Percentiles rank a stretch among this genome's conserved stretches.
Evolutionary conservation across 2,888 invertebrate species (phyloP).

Genomic region (Hemithea aestivaria): DNA sequence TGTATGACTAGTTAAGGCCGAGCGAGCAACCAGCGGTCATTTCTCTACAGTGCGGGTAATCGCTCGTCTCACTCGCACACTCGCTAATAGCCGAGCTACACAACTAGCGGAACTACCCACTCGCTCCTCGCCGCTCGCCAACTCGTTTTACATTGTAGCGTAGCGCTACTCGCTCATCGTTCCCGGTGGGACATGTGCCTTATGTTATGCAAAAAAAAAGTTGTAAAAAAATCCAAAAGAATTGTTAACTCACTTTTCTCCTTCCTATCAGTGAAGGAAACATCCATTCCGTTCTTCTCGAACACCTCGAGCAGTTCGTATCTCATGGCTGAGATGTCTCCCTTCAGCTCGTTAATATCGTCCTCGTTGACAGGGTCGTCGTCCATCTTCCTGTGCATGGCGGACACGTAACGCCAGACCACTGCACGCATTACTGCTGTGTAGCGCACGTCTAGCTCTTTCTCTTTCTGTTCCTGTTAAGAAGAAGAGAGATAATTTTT

Average conservation of each 20-base stretch:
- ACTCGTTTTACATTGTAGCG: too few species aligned
- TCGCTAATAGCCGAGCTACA: too few species aligned
- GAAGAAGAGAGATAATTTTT: neutral
- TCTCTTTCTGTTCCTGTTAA: conserved; percentile 78
- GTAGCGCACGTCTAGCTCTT: conserved; percentile 84
- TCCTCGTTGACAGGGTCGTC: conserved; percentile 95
- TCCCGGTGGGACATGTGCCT: too few species aligned
- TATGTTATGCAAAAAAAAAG: too few species aligned
- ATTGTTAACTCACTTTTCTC: conserved; percentile 87
- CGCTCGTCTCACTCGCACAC: too few species aligned
- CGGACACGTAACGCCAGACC: conserved; percentile 94
- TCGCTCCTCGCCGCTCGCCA: too few species aligned
- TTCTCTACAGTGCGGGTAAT: too few species aligned
- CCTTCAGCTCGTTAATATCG: conserved; percentile 94
- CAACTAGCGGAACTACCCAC: too few species aligned
- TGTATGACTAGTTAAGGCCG: too few species aligned
- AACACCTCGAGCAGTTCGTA: conserved; percentile 95
- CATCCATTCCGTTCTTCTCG: conserved; percentile 92
- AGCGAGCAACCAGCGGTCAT: too few species aligned
- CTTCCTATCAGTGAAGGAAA: conserved; percentile 84
- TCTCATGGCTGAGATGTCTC: conserved; percentile 94
- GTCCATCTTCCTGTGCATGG: conserved; percentile 90
- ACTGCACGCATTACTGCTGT: conserved; percentile 92
- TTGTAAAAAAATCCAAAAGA: too few species aligned
- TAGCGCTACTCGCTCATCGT: too few species aligned